These are phyloP conservation scores for Phyllotis vaccarum DNA, from an alignment of 2,797 vertebrate species.

Conservation along the genomic window DNA sequence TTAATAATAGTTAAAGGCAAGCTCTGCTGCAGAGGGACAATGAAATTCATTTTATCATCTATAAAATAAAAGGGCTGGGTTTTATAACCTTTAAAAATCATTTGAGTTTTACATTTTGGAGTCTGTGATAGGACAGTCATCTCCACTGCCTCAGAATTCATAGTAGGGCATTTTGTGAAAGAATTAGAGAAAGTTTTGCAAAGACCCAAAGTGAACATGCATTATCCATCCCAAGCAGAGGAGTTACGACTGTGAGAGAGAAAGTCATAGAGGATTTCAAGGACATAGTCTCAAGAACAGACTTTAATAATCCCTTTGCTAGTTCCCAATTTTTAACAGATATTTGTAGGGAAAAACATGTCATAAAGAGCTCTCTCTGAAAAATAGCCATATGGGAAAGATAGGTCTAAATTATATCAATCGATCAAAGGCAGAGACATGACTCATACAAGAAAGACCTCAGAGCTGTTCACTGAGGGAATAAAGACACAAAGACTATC, in stretches of 20 bases:
- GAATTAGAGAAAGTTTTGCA: slow-evolving; percentile 37
- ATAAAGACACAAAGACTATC: neutral
- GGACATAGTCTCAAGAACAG: neutral
- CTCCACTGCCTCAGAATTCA: slow-evolving; percentile 1
- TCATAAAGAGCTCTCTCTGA: slow-evolving; percentile 12
- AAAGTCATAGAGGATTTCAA: slow-evolving; percentile 42
- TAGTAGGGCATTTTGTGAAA: slow-evolving; percentile 34
- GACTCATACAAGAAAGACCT: slow-evolving; percentile 53
- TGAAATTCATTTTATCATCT: slow-evolving; percentile 70
- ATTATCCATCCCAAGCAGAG: slow-evolving; percentile 22
- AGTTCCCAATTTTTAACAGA: slow-evolving; percentile 45
- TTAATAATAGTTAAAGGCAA: slow-evolving; percentile 66
- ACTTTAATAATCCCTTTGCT: slow-evolving; percentile 27
- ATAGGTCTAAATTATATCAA: slow-evolving; percentile 40
- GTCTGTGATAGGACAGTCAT: slow-evolving; percentile 23
- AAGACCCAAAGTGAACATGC: slow-evolving; percentile 34
- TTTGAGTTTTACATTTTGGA: slow-evolving; percentile 65
- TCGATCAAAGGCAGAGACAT: neutral
- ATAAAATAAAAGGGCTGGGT: slow-evolving; percentile 71
- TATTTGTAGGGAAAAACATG: slow-evolving; percentile 24
- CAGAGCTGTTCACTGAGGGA: slow-evolving; percentile 26
- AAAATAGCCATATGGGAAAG: slow-evolving; percentile 37
- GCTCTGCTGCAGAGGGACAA: slow-evolving; percentile 31
- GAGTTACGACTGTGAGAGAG: neutral
- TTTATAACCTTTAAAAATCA: slow-evolving; percentile 76